Percentiles rank a stretch among this genome's conserved stretches.
phyloP scores from a whole-genome alignment of 2,113 vertebrate genomes.

The Callithrix jacchus region DNA sequence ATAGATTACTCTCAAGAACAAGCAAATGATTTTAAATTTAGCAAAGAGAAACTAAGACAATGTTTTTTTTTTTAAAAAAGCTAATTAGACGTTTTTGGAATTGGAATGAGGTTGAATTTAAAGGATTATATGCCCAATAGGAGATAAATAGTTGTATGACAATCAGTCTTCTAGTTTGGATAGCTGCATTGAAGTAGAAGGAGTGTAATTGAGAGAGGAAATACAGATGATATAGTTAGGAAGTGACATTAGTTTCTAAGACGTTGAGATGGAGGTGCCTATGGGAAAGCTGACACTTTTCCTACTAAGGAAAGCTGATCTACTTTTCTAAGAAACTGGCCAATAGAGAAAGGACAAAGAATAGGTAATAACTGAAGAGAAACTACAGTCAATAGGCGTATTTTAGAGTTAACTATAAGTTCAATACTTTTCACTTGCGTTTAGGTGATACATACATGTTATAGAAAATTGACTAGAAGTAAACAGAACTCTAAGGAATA shows the following conservation, averaged over 20 bases:
- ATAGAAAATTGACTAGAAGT: background rate
- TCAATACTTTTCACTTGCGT: background rate
- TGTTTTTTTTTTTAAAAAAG: background rate
- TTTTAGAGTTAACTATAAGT: background rate
- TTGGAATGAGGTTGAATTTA: background rate
- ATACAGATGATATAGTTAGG: background rate
- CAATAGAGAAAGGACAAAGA: background rate
- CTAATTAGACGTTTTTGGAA: background rate
- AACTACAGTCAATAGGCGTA: accelerated
- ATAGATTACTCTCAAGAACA: background rate
- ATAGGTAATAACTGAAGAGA: background rate
- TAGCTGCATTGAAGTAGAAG: background rate
- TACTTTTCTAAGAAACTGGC: background rate
- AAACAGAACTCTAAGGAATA: background rate
- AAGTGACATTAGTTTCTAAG: background rate
- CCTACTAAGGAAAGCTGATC: background rate
- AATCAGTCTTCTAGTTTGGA: background rate
- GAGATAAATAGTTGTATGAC: background rate
- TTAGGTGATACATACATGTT: background rate
- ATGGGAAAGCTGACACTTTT: background rate
- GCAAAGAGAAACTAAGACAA: background rate
- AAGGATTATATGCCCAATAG: background rate
- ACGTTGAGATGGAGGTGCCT: background rate
- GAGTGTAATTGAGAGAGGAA: background rate
- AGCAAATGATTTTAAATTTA: background rate